These are phyloP conservation scores for Papilio aristodemus DNA, from an alignment of 1,140 invertebrate genomes.

Conservation along the genomic window DNA sequence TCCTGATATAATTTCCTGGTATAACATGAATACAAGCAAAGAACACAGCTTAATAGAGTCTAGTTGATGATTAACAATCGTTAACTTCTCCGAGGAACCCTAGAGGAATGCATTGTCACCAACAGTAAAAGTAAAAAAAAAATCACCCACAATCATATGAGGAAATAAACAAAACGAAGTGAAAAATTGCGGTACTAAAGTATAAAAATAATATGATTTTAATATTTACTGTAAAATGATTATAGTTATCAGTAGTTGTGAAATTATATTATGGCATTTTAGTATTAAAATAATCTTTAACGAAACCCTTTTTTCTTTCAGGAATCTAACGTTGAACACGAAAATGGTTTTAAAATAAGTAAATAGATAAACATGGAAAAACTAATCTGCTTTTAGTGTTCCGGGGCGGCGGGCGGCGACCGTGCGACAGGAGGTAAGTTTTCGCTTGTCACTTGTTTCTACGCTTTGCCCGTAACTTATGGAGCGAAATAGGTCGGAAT, in stretches of 20 bases:
- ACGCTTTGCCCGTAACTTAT: constrained; percentile 37
- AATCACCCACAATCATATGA: too few species aligned
- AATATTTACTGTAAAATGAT: too few species aligned
- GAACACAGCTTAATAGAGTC: neutral
- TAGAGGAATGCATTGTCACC: neutral
- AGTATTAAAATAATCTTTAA: neutral
- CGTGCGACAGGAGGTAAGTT: constrained; percentile 41
- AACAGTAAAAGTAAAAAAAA: neutral
- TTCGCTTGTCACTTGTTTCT: constrained; percentile 48
- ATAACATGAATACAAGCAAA: neutral
- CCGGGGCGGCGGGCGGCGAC: neutral
- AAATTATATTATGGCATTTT: neutral
- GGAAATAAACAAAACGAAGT: too few species aligned
- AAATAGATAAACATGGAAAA: constrained; percentile 17
- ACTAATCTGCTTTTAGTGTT: constrained; percentile 39
- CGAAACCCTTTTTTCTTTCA: neutral
- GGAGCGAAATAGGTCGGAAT: constrained; percentile 33
- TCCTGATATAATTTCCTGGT: too few species aligned
- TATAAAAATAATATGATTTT: too few species aligned
- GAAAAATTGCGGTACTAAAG: too few species aligned
- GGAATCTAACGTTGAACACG: neutral
- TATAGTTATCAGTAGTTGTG: neutral
- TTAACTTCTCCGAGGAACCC: neutral
- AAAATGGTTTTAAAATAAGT: constrained; percentile 7
- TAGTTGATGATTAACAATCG: neutral